A percentile compares a stretch with the other conserved stretches of the same genome.
Conservation (phyloP, 1,140 invertebrate genomes). For the Cotesia vestalis region DNA sequence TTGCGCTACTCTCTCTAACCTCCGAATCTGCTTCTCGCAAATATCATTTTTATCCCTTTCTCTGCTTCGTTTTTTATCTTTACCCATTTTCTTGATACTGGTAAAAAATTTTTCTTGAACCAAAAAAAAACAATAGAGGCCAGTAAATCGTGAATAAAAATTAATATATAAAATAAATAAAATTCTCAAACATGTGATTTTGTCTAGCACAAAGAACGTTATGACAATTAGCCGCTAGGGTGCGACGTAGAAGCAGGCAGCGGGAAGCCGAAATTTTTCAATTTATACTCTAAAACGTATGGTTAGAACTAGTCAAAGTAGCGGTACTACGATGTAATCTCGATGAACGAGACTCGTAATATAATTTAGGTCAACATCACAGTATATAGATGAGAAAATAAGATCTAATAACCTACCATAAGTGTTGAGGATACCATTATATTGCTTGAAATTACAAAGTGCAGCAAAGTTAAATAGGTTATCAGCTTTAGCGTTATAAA, state of each 20-base stretch:
- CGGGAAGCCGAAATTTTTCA: background rate
- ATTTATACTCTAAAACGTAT: background rate
- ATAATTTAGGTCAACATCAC: background rate
- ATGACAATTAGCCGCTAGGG: background rate
- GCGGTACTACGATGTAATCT: slow-evolving; percentile 12
- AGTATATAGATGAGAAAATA: too few relatives aligned
- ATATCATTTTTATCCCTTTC: background rate
- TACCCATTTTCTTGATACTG: background rate
- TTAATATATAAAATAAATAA: slow-evolving; percentile 2
- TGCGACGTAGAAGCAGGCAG: background rate
- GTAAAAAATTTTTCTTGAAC: background rate
- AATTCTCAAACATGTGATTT: background rate
- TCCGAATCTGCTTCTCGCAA: background rate
- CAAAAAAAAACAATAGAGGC: too few relatives aligned
- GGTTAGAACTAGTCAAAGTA: too few relatives aligned
- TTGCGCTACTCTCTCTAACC: background rate
- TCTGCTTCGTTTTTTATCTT: slow-evolving; percentile 6
- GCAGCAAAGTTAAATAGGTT: too few relatives aligned
- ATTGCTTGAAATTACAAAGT: too few relatives aligned
- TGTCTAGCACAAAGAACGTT: slow-evolving; percentile 15
- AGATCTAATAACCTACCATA: too few relatives aligned
- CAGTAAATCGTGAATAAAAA: background rate
- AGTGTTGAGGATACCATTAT: too few relatives aligned
- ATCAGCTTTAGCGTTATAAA: too few relatives aligned
- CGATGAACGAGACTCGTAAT: slow-evolving; percentile 11